A percentile compares a stretch with the other conserved stretches of the same genome.
Conservation (phyloP, 1,140 invertebrate species). For the Apis dorsata region DNA sequence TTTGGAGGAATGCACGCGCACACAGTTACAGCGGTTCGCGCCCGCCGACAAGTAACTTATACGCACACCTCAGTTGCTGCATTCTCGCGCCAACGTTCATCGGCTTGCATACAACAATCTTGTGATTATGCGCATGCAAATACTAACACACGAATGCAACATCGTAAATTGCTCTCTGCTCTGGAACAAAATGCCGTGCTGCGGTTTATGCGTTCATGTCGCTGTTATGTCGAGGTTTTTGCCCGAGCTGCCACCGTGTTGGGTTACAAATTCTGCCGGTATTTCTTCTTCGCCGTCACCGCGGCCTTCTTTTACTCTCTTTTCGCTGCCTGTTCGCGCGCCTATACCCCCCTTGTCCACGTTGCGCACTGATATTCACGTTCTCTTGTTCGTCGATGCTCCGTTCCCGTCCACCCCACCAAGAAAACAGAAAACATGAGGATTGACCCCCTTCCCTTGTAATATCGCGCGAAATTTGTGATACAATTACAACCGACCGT, state of each 20-base stretch:
- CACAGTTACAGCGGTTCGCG: not conserved
- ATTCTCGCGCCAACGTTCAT: slow-evolving; percentile 13
- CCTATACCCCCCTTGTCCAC: not conserved
- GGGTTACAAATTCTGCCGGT: slow-evolving; percentile 51
- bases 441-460: not conserved
- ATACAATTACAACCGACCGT: too few species aligned
- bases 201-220: slow-evolving; percentile 40
- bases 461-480: not conserved
- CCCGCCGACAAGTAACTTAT: not conserved
- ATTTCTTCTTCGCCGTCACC: not conserved
- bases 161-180: slow-evolving; percentile 48
- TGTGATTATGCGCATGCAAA: slow-evolving; percentile 13
- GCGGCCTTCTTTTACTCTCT: slow-evolving; percentile 14
- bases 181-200: slow-evolving; percentile 48
- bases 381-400: not conserved
- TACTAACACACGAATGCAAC: slow-evolving; percentile 28
- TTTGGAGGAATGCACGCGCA: not conserved
- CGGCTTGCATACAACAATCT: not conserved
- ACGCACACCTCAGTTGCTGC: not conserved
- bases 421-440: not conserved
- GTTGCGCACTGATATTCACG: not conserved
- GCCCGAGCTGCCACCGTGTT: slow-evolving; percentile 22
- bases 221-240: slow-evolving; percentile 30
- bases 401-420: too few species aligned
- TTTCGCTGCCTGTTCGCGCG: slow-evolving; percentile 3